A percentile compares a stretch with the other conserved stretches of the same genome.
These are phyloP conservation scores for Lycocerus yunnanus DNA, from an alignment of 2,888 invertebrate genomes.

Conservation along the genomic window DNA sequence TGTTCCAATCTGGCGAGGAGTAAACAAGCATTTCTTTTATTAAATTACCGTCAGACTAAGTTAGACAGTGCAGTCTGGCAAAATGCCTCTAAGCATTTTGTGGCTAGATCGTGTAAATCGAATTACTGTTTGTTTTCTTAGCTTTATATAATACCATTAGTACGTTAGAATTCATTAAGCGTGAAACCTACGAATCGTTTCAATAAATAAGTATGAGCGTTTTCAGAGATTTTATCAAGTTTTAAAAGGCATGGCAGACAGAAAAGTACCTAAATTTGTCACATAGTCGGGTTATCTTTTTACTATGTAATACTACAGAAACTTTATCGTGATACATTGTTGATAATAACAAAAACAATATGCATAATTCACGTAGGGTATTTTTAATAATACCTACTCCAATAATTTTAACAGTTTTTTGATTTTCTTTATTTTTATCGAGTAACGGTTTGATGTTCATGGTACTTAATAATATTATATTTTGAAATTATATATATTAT, in stretches of 20 bases:
- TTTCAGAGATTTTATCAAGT: neutral
- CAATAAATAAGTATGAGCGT: neutral
- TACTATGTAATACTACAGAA: neutral
- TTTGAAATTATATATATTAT: no score
- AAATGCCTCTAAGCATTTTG: slow-evolving; percentile 30
- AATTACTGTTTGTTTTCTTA: slow-evolving; percentile 31
- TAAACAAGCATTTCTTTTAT: slow-evolving; percentile 40
- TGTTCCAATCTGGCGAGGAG: slow-evolving; percentile 36
- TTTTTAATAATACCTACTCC: no score
- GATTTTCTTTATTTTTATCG: no score
- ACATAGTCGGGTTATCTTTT: neutral
- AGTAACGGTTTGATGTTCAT: no score
- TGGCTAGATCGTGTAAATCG: slow-evolving; percentile 30
- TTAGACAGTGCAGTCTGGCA: slow-evolving; percentile 31
- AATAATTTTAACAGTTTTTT: no score
- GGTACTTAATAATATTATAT: no score
- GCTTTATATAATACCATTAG: slow-evolving; percentile 28
- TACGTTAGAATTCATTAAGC: slow-evolving; percentile 23
- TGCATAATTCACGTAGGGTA: neutral
- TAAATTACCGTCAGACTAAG: slow-evolving; percentile 36
- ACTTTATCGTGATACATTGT: neutral
- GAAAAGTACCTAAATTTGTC: neutral
- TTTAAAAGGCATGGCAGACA: neutral
- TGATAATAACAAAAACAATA: neutral
- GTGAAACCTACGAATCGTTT: slow-evolving; percentile 12